Percentiles rank a stretch among this genome's conserved stretches.
phyloP scores from a whole-genome alignment of 2,113 vertebrate genomes.

The Boulengeromyrus knoepffleri region DNA sequence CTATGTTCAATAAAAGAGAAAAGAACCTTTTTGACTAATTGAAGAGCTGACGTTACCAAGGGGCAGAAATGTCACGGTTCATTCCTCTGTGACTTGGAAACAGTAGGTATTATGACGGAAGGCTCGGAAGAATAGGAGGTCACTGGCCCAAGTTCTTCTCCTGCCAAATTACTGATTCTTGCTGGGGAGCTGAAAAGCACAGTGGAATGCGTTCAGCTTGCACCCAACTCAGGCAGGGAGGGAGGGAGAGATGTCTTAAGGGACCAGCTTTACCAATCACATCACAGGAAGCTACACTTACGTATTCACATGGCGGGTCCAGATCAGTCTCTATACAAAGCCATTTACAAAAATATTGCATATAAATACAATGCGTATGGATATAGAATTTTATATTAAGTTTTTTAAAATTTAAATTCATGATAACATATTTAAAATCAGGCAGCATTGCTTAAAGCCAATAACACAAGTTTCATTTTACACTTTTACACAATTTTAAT shows the following conservation, averaged over 20 bases:
- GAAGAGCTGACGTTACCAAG: slow-evolving; percentile 5
- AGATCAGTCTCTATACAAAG: background rate
- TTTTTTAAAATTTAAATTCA: background rate
- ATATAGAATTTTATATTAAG: background rate
- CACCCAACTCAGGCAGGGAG: background rate
- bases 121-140: slow-evolving; percentile 19
- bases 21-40: slow-evolving; percentile 4
- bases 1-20: background rate
- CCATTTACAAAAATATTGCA: background rate
- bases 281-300: slow-evolving; percentile 41
- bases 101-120: background rate
- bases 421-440: background rate
- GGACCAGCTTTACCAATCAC: slow-evolving; percentile 52
- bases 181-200: slow-evolving; percentile 35
- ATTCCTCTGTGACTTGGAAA: background rate
- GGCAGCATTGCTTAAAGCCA: background rate
- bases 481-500: background rate
- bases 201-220: slow-evolving; percentile 35
- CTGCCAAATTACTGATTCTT: slow-evolving; percentile 35
- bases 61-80: background rate
- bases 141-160: slow-evolving; percentile 30
- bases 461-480: background rate
- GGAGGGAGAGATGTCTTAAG: slow-evolving; percentile 35
- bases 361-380: background rate
- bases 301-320: slow-evolving; percentile 16